phyloP scores from a whole-genome alignment of 2,888 invertebrate species.

The Urechis unicinctus region DNA sequence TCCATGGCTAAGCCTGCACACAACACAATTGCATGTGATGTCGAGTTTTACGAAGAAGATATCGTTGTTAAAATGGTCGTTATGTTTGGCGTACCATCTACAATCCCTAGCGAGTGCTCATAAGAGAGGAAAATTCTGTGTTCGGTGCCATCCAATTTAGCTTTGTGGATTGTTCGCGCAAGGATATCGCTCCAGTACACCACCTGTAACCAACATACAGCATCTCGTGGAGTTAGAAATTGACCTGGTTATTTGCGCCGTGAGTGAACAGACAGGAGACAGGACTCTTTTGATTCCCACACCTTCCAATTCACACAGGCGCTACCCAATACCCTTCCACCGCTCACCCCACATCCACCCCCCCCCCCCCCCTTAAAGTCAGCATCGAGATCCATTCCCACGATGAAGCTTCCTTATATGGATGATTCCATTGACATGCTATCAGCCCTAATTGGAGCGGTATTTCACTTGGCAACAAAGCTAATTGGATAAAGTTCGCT shows the following conservation, averaged over 20 bases:
- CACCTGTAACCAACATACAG: constrained; percentile 9
- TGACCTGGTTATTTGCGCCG: too few relatives aligned
- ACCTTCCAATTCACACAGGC: too few relatives aligned
- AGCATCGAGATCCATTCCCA: too few relatives aligned
- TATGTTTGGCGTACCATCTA: constrained; percentile 27
- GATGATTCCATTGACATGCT: background rate
- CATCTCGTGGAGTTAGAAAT: too few relatives aligned
- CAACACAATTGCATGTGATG: background rate
- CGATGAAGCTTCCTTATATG: background rate
- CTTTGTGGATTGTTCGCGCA: constrained; percentile 30
- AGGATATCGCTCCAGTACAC: constrained; percentile 42
- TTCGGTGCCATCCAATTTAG: constrained; percentile 27
- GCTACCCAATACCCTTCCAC: too few relatives aligned
- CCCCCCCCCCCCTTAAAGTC: too few relatives aligned
- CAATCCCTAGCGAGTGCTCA: constrained; percentile 29
- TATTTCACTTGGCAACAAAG: too few relatives aligned
- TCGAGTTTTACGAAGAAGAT: background rate
- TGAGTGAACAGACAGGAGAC: too few relatives aligned
- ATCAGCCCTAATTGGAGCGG: background rate
- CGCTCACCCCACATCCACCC: too few relatives aligned
- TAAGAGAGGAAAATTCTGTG: constrained; percentile 30
- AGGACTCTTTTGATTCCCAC: too few relatives aligned
- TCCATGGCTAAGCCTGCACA: constrained; percentile 26
- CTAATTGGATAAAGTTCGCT: too few relatives aligned
- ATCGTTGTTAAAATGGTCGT: background rate